Conservation (phyloP, 2,797 vertebrate species). For the Limosa lapponica region DNA sequence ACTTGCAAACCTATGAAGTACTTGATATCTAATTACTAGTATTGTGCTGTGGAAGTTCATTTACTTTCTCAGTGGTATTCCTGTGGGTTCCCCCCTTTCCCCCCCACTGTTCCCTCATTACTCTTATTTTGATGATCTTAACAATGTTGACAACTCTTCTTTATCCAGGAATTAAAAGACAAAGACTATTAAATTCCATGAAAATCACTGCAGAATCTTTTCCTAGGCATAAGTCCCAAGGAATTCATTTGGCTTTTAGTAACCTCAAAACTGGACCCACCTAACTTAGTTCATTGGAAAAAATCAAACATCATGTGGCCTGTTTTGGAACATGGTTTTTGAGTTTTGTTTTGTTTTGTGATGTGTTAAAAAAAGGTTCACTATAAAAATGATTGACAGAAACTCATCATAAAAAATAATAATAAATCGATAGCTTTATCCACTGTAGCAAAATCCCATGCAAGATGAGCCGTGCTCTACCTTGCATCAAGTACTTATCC, state of each 20-base stretch:
- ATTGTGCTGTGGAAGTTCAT: not conserved
- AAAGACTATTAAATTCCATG: not conserved
- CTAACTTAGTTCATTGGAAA: not conserved
- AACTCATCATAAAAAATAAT: not conserved
- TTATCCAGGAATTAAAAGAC: not conserved
- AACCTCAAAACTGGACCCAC: not conserved
- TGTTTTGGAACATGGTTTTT: not conserved
- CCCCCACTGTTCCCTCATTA: not conserved
- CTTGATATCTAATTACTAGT: not conserved
- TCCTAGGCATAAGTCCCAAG: not conserved
- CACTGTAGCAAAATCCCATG: not conserved
- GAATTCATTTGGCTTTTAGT: not conserved
- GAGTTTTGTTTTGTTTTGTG: accelerated
- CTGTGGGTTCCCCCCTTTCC: accelerated
- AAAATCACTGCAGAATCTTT: not conserved
- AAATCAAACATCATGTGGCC: no score
- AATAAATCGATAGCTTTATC: not conserved
- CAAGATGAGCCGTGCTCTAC: not conserved
- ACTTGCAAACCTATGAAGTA: not conserved
- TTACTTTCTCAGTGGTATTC: not conserved
- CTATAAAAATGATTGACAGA: not conserved
- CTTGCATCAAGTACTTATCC: not conserved
- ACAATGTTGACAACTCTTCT: not conserved
- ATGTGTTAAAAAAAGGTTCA: not conserved
- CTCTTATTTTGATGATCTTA: not conserved